Evolutionary conservation across 2,888 invertebrate genomes (phyloP).

Genomic region (Zele albiditarsus): DNA sequence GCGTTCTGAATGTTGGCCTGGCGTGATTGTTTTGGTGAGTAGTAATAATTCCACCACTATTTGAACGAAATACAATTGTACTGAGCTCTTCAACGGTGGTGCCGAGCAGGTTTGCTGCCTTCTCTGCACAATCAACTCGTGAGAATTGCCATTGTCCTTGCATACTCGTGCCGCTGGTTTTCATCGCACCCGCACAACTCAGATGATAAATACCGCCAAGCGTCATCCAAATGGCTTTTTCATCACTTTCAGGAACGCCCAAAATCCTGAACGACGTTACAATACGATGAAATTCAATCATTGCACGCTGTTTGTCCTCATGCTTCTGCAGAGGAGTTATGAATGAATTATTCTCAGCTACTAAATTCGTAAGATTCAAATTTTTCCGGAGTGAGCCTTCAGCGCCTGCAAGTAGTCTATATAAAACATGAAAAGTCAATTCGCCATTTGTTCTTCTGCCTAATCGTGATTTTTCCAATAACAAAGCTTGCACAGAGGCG

Average conservation of each 20-base stretch:
- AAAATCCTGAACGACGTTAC: constrained; percentile 85
- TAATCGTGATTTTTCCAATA: constrained; percentile 86
- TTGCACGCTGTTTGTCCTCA: constrained; percentile 86
- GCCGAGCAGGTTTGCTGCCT: constrained; percentile 85
- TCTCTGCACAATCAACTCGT: constrained; percentile 84
- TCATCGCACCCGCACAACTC: constrained; percentile 88
- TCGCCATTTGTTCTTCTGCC: constrained; percentile 82
- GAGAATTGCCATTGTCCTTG: constrained; percentile 82
- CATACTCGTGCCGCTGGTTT: constrained; percentile 77
- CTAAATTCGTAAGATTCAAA: constrained; percentile 84
- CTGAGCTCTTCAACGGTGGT: constrained; percentile 88
- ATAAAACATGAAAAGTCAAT: constrained; percentile 80
- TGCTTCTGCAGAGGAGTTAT: constrained; percentile 85
- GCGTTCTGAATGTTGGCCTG: constrained; percentile 75
- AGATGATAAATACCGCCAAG: constrained; percentile 96
- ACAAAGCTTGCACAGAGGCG: constrained; percentile 88
- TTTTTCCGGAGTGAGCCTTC: constrained; percentile 88
- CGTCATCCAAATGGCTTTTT: constrained; percentile 88
- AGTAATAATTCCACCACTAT: constrained; percentile 74
- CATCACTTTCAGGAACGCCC: constrained; percentile 84
- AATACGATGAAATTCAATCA: constrained; percentile 87
- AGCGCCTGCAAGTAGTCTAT: constrained; percentile 86
- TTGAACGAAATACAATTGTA: constrained; percentile 82
- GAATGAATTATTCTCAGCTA: constrained; percentile 84
- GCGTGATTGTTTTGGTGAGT: constrained; percentile 67